phyloP scores from a whole-genome alignment of 2,888 invertebrate genomes.

The Caenorhabditis japonica region DNA sequence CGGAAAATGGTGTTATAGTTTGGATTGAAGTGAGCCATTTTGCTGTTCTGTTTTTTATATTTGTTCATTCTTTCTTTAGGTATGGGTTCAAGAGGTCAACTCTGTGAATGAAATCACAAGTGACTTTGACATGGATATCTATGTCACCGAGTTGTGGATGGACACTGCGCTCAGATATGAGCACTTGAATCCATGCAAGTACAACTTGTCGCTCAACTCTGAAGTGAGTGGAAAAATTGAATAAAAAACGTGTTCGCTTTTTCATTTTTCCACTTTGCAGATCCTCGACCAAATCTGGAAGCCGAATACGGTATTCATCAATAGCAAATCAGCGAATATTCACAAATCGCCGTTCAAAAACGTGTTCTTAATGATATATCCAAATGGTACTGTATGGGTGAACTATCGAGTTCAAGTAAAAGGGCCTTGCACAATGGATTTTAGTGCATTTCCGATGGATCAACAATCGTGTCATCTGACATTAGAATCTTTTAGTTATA shows the following conservation, averaged over 20 bases:
- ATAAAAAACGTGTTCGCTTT: neutral
- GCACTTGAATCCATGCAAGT: constrained; percentile 73
- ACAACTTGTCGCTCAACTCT: constrained; percentile 72
- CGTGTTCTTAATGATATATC: constrained; percentile 77
- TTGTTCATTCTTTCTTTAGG: constrained; percentile 40
- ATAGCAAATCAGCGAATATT: constrained; percentile 71
- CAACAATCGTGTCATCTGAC: constrained; percentile 73
- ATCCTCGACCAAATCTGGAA: constrained; percentile 75
- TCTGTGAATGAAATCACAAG: constrained; percentile 73
- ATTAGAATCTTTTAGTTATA: constrained; percentile 75
- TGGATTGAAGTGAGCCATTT: constrained; percentile 68
- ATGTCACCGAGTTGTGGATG: constrained; percentile 72
- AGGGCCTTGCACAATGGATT: constrained; percentile 72
- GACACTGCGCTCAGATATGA: constrained; percentile 70
- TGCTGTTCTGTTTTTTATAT: neutral
- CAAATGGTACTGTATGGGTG: constrained; percentile 77
- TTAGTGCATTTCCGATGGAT: constrained; percentile 75
- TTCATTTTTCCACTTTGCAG: constrained; percentile 38
- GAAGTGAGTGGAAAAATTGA: constrained; percentile 54
- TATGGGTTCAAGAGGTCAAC: constrained; percentile 76
- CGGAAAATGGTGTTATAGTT: constrained; percentile 71
- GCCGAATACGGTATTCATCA: constrained; percentile 76
- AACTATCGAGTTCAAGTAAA: constrained; percentile 73
- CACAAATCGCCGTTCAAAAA: constrained; percentile 75
- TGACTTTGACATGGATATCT: constrained; percentile 76